A percentile compares a stretch with the other conserved stretches of the same genome.
Conservation (phyloP, 2,888 invertebrate species). For the Chymomyza fuscimana region DNA sequence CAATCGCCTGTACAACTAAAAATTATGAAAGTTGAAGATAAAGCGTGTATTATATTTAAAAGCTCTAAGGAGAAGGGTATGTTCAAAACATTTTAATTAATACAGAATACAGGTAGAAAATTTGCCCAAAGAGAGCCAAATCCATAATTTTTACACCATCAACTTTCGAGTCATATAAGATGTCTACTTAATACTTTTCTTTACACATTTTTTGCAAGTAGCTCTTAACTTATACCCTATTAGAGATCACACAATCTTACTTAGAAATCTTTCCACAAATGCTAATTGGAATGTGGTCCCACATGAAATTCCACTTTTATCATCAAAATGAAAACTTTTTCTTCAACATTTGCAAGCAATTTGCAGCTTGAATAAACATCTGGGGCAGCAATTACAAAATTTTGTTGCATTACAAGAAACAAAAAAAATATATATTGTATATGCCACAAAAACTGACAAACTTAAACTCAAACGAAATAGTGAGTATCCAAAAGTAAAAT, state of each 20-base stretch:
- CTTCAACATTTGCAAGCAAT: conserved; percentile 36
- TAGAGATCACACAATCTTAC: neutral
- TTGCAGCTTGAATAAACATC: conserved; percentile 48
- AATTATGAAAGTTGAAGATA: too few relatives aligned
- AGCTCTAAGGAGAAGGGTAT: too few relatives aligned
- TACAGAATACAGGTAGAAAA: too few relatives aligned
- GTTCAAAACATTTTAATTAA: too few relatives aligned
- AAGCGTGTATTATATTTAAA: too few relatives aligned
- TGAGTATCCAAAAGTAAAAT: neutral
- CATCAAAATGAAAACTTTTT: conserved; percentile 5
- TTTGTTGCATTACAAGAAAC: neutral
- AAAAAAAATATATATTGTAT: neutral
- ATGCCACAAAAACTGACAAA: neutral
- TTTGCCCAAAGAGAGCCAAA: too few relatives aligned
- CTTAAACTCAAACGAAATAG: neutral
- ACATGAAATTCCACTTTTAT: neutral
- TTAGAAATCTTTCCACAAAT: neutral
- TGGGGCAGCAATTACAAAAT: conserved; percentile 61
- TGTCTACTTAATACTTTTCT: too few relatives aligned
- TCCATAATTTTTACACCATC: too few relatives aligned
- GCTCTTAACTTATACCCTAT: neutral
- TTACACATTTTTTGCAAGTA: too few relatives aligned
- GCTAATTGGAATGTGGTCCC: neutral
- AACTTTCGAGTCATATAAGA: too few relatives aligned
- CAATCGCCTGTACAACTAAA: too few relatives aligned